A percentile compares a stretch with the other conserved stretches of the same genome.
Conservation (phyloP, 2,113 vertebrate genomes). For the Amphiprion percula region DNA sequence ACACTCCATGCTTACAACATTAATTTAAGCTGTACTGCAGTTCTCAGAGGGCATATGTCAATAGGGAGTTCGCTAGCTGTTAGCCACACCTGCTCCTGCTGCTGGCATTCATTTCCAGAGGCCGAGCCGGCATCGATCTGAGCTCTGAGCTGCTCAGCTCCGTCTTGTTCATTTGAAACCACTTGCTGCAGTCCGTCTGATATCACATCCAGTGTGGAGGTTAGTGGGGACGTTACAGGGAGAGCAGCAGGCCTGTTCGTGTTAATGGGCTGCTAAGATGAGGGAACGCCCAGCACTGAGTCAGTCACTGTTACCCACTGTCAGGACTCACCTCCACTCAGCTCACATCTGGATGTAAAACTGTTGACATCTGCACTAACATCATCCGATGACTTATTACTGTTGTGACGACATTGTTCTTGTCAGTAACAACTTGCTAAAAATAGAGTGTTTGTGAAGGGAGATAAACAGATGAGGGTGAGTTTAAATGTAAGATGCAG, state of each 20-base stretch:
- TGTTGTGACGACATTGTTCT: not conserved
- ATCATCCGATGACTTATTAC: not conserved
- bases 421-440: fast-evolving
- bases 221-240: not conserved
- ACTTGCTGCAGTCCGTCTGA: not conserved
- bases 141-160: constrained; percentile 6
- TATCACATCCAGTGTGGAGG: not conserved
- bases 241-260: not conserved
- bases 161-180: not conserved
- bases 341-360: too few relatives aligned
- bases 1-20: not conserved
- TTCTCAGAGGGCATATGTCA: not conserved
- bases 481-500: not conserved
- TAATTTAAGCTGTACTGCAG: not conserved
- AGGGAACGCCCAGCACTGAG: constrained; percentile 52
- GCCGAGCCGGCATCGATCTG: constrained; percentile 46
- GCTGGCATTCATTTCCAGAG: constrained; percentile 31
- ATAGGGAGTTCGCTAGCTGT: constrained; percentile 2
- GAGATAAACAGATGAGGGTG: not conserved
- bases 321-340: too few relatives aligned
- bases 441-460: not conserved
- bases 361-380: too few relatives aligned
- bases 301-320: not conserved
- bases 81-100: constrained; percentile 65
- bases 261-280: not conserved